A percentile compares a stretch with the other conserved stretches of the same genome.
phyloP scores from a whole-genome alignment of 2,888 invertebrate species.

The Sinhomidia bicolor region DNA sequence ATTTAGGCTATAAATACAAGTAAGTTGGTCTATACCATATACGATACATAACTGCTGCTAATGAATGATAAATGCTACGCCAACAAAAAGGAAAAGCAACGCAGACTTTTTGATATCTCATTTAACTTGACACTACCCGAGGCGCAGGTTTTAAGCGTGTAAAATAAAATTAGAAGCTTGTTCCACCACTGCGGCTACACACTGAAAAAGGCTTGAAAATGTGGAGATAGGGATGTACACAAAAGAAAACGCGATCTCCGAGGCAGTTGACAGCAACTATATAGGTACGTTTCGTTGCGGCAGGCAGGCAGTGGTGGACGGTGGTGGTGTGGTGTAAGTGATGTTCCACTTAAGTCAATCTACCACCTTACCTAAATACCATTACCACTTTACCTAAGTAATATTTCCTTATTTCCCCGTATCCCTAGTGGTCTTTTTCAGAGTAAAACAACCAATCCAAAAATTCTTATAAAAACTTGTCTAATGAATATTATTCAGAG shows the following conservation, averaged over 20 bases:
- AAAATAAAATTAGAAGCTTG: neutral
- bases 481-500: neutral
- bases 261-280: neutral
- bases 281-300: neutral
- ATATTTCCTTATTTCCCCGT: neutral
- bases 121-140: constrained; percentile 43
- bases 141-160: neutral
- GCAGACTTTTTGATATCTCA: constrained; percentile 52
- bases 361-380: neutral
- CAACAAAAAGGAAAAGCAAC: neutral
- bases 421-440: neutral
- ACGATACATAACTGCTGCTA: constrained; percentile 14
- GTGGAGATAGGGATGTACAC: neutral
- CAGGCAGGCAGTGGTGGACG: neutral
- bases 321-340: neutral
- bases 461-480: neutral
- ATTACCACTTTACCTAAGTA: neutral
- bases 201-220: neutral
- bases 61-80: constrained; percentile 57
- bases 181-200: too few species aligned
- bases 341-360: constrained; percentile 2
- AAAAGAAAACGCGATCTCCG: neutral
- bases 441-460: neutral
- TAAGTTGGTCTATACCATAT: too few species aligned
- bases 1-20: too few species aligned